Percentiles rank a stretch among this genome's conserved stretches.
phyloP scores from a whole-genome alignment of 1,140 invertebrate species.

The Samia ricini region DNA sequence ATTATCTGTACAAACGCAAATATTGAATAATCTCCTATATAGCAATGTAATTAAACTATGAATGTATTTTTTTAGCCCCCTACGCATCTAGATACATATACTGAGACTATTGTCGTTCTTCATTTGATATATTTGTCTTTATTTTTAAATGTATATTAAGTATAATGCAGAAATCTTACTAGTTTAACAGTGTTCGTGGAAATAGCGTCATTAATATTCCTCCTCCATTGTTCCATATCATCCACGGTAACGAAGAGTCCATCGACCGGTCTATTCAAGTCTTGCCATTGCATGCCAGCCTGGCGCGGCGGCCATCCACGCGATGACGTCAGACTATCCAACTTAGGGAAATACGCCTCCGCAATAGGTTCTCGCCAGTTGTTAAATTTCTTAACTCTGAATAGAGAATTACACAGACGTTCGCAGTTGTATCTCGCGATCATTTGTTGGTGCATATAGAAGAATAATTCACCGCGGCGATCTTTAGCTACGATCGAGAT shows the following conservation, averaged over 20 bases:
- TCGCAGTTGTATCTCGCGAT: slow-evolving; percentile 80
- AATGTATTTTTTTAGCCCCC: no score
- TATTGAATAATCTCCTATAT: no score
- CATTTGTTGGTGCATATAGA: slow-evolving; percentile 86
- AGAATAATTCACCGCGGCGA: slow-evolving; percentile 85
- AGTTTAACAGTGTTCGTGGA: slow-evolving; percentile 72
- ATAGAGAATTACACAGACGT: slow-evolving; percentile 77
- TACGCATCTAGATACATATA: no score
- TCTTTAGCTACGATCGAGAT: slow-evolving; percentile 80
- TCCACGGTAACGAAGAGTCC: slow-evolving; percentile 75
- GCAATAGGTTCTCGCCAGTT: slow-evolving; percentile 75
- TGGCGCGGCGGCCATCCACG: slow-evolving; percentile 78
- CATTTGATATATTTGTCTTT: no score
- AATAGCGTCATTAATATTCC: slow-evolving; percentile 80
- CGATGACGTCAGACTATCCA: slow-evolving; percentile 78
- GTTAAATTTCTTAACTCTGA: slow-evolving; percentile 74
- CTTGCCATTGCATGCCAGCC: slow-evolving; percentile 68
- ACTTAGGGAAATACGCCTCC: slow-evolving; percentile 80
- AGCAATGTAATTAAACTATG: no score
- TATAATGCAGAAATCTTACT: slow-evolving; percentile 29
- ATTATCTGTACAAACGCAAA: no score
- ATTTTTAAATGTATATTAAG: neutral
- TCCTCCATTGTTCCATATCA: slow-evolving; percentile 80
- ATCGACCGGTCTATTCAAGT: slow-evolving; percentile 77
- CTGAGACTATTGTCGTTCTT: no score